Conservation (phyloP, 2,888 invertebrate genomes). For the Orthosia cruda region DNA sequence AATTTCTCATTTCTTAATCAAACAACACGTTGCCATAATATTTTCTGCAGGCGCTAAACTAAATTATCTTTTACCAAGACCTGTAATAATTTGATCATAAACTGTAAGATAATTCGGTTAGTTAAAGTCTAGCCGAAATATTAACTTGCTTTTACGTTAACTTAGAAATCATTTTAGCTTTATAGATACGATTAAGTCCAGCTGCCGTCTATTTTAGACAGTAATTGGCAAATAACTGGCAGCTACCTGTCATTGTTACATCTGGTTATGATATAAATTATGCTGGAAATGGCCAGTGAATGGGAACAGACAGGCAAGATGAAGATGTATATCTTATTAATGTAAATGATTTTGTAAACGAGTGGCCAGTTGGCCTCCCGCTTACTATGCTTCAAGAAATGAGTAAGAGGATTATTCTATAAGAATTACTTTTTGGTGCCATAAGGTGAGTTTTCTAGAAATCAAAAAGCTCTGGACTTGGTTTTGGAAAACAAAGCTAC, state of each 20-base stretch:
- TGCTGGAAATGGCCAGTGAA: background rate
- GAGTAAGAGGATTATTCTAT: background rate
- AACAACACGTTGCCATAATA: conserved; percentile 13
- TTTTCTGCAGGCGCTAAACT: conserved; percentile 28
- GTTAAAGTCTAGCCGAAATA: background rate
- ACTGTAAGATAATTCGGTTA: conserved; percentile 25
- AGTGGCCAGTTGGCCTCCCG: too few relatives aligned
- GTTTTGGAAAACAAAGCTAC: background rate
- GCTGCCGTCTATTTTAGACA: conserved; percentile 4
- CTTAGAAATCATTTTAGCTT: conserved; percentile 17
- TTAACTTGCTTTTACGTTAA: conserved; percentile 17
- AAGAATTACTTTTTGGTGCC: background rate
- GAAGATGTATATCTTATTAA: conserved; percentile 5
- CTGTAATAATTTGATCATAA: conserved; percentile 10
- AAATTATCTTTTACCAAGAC: background rate
- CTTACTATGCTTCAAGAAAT: background rate
- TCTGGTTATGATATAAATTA: conserved; percentile 13
- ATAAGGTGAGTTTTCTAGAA: background rate
- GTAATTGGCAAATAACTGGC: conserved; percentile 28
- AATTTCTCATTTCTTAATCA: background rate
- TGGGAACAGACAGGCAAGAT: background rate
- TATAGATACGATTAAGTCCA: conserved; percentile 29
- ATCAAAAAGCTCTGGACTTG: background rate
- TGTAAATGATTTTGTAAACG: background rate
- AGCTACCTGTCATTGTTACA: background rate